Percentiles rank a stretch among this genome's conserved stretches.
Evolutionary conservation across 1,140 invertebrate genomes (phyloP).

Genomic region (Saccostrea cuccullata): DNA sequence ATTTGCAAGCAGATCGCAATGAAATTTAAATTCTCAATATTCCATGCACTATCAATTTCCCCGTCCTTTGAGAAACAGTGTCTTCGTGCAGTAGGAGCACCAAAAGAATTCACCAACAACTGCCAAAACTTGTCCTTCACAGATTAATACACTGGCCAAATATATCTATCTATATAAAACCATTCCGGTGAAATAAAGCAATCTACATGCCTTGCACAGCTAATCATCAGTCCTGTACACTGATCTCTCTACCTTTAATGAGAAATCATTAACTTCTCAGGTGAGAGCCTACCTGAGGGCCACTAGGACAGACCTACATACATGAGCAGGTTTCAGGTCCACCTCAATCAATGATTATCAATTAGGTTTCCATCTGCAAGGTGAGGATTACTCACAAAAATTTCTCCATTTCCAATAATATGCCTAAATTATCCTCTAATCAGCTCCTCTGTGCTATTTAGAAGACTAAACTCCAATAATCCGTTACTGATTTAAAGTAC

Average conservation of each 20-base stretch:
- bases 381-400: constrained; percentile 19
- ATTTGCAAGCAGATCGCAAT: constrained; percentile 33
- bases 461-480: not conserved
- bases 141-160: constrained; percentile 27
- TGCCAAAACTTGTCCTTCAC: constrained; percentile 28
- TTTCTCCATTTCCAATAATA: not conserved
- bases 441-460: not conserved
- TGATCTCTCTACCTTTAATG: constrained; percentile 30
- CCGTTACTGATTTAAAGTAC: not conserved
- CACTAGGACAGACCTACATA: constrained; percentile 29
- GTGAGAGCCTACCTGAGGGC: constrained; percentile 23
- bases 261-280: constrained; percentile 31
- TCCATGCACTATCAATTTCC: constrained; percentile 8
- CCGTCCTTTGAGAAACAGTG: not conserved
- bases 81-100: not conserved
- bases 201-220: constrained; percentile 29
- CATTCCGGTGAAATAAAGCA: constrained; percentile 26
- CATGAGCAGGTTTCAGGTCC: constrained; percentile 29
- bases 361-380: not conserved
- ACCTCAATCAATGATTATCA: constrained; percentile 17
- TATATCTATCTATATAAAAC: not conserved
- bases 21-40: constrained; percentile 34
- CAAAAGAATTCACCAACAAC: not conserved
- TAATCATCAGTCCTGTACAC: constrained; percentile 1
- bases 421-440: not conserved